Base-by-base conservation (phyloP, 2,888 invertebrate genomes). In the Drosophila nr. perissopoda region DNA sequence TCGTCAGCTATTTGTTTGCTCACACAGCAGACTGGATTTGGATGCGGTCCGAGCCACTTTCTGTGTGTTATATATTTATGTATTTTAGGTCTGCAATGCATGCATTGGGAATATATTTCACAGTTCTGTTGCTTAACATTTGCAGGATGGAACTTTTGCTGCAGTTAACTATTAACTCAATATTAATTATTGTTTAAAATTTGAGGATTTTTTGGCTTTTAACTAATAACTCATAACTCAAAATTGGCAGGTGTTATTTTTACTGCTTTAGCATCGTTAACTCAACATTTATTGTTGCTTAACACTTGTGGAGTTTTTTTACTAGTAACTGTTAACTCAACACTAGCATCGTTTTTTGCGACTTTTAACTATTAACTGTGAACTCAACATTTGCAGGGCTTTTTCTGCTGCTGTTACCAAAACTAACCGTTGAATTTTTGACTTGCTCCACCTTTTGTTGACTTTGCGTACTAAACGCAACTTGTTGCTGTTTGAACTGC, bases 401-500 rank as follows among this genome's bases (percentile, higher is more conserved):
- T 25, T 25, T 53, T n/a, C 29, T 29, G 18, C 18, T 18, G n/a
- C 18, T 53, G 10, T 62, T 38, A 2, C 29, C 18, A 45, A 25
- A 45, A 45, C 45, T 45, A 45, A 45, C 45, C 45, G 16, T 25
- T 45, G 25, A 8, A 16, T 25, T 25, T 25, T 45, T 25, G 45
- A 45, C 25, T 25, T 45, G 45, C 7, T 45, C 45, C 45, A 45
- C 45, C 25, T 45, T 4, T 18, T 69, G n/a, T 53, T 75, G 51
- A 31, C 25, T 51, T 33, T 76, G 27, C 2, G 42, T 54, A 63
- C 60, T 71, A 57, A 38, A n/a, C 0, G 60, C 49, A 49, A 63
- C 31, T 21, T 61, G 58, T 16, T 49, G 53, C 25, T 34, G 25
- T 45, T 45, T 16, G 25, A 45, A 8, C 34, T 45, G 33, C 58